Conservation (phyloP, 2,888 invertebrate species). For the Zeuzera pyrina region DNA sequence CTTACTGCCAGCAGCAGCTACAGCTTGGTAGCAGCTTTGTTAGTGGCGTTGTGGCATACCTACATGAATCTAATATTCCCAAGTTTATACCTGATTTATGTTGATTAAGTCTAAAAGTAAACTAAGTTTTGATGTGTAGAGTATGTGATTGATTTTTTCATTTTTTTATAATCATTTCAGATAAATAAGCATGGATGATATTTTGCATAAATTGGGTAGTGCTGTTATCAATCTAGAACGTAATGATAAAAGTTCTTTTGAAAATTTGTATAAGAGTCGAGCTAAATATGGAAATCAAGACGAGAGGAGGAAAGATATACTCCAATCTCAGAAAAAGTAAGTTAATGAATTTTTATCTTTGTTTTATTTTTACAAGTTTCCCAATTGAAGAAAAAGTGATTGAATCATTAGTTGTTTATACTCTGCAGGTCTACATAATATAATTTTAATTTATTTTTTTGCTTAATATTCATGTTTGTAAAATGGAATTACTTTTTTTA, state of each 20-base stretch:
- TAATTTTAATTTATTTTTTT: neutral
- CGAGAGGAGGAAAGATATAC: constrained; percentile 63
- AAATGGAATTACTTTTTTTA: constrained; percentile 17
- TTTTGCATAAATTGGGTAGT: constrained; percentile 33
- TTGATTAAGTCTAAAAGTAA: too few relatives aligned
- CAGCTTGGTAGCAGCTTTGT: too few relatives aligned
- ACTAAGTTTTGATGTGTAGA: too few relatives aligned
- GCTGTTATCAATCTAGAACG: constrained; percentile 22
- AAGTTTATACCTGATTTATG: too few relatives aligned
- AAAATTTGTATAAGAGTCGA: constrained; percentile 52
- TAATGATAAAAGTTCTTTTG: constrained; percentile 25
- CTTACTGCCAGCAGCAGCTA: too few relatives aligned
- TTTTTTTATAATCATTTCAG: neutral
- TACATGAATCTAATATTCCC: too few relatives aligned
- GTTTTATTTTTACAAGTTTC: neutral
- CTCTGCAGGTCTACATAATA: too few relatives aligned
- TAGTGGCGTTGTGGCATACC: too few relatives aligned
- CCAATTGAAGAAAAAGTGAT: too few relatives aligned
- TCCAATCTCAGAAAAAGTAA: constrained; percentile 75
- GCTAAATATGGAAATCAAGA: constrained; percentile 56
- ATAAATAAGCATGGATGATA: constrained; percentile 40
- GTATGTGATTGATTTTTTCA: neutral
- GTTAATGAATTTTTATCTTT: neutral
- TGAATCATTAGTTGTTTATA: too few relatives aligned
- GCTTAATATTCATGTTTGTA: neutral